These are phyloP conservation scores for Lucinisca nassula DNA, from an alignment of 2,888 invertebrate genomes.

Conservation along the genomic window DNA sequence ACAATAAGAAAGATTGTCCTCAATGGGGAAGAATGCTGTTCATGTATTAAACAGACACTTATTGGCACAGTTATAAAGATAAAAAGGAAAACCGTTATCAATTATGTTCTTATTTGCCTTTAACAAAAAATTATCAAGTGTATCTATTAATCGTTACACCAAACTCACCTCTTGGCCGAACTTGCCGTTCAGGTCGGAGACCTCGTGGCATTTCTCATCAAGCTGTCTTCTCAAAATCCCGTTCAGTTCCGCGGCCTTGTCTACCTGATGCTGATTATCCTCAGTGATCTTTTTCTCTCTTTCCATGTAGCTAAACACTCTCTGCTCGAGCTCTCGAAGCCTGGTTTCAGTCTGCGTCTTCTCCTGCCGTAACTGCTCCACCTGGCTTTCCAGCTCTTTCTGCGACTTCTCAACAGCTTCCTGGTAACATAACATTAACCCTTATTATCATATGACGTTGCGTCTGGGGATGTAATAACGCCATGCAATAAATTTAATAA, in stretches of 20 bases:
- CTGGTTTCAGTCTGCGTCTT: slow-evolving; percentile 45
- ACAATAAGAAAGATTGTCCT: too few species aligned
- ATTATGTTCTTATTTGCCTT: too few species aligned
- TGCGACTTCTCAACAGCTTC: slow-evolving; percentile 62
- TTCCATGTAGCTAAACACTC: slow-evolving; percentile 60
- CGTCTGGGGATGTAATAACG: too few species aligned
- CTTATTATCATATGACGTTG: too few species aligned
- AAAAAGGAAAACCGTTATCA: too few species aligned
- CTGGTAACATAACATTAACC: too few species aligned
- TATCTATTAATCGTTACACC: too few species aligned
- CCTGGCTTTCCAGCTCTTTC: slow-evolving; percentile 50
- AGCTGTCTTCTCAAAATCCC: slow-evolving; percentile 54
- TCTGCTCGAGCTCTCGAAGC: slow-evolving; percentile 51
- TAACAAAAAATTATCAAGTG: too few species aligned
- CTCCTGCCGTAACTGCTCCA: slow-evolving; percentile 54
- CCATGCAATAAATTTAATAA: too few species aligned
- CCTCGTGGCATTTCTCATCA: slow-evolving; percentile 33
- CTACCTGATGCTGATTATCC: slow-evolving; percentile 55
- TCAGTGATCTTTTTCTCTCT: slow-evolving; percentile 62
- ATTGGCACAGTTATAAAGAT: too few species aligned
- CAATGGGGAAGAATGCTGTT: too few species aligned
- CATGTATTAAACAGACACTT: too few species aligned
- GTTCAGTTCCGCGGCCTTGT: slow-evolving; percentile 60
- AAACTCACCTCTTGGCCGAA: slow-evolving; percentile 47
- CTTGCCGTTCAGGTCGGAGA: slow-evolving; percentile 12